Percentiles rank a stretch among this genome's conserved stretches.
Evolutionary conservation across 2,888 invertebrate genomes (phyloP).

Genomic region (Philonicus albiceps): DNA sequence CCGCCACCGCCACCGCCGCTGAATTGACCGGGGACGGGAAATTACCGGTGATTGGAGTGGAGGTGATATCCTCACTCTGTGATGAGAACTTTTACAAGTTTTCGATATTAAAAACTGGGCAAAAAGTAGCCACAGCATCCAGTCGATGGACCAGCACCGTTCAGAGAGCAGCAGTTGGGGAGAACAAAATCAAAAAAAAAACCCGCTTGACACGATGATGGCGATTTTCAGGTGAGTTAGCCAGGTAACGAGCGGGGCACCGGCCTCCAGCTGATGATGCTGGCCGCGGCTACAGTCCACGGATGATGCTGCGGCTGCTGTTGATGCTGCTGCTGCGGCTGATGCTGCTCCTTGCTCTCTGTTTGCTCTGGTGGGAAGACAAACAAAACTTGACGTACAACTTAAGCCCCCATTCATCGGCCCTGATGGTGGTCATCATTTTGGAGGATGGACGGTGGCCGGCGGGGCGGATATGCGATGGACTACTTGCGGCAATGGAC

Average conservation of each 20-base stretch:
- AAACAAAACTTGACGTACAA: neutral
- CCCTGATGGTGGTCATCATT: neutral
- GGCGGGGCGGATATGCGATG: neutral
- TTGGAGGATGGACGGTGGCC: neutral
- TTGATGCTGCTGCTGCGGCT: neutral
- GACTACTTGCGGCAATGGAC: neutral
- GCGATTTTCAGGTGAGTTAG: neutral
- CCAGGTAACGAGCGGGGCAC: neutral
- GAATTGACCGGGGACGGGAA: conserved; percentile 15
- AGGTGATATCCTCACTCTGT: neutral
- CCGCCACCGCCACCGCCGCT: neutral
- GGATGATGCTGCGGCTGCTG: neutral
- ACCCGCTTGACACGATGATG: neutral
- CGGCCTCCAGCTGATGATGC: neutral
- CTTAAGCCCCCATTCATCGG: neutral
- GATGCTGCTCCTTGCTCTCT: neutral
- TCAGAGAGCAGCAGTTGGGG: neutral
- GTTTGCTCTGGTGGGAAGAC: neutral
- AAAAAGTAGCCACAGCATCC: neutral
- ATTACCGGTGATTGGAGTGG: neutral
- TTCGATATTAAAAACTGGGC: neutral
- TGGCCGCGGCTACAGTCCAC: neutral
- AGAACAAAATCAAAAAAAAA: neutral
- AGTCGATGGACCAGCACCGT: neutral
- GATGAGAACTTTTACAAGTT: conserved; percentile 9